These are phyloP conservation scores for Caenorhabditis sulstoni DNA, from an alignment of 2,888 invertebrate genomes.

Conservation along the genomic window DNA sequence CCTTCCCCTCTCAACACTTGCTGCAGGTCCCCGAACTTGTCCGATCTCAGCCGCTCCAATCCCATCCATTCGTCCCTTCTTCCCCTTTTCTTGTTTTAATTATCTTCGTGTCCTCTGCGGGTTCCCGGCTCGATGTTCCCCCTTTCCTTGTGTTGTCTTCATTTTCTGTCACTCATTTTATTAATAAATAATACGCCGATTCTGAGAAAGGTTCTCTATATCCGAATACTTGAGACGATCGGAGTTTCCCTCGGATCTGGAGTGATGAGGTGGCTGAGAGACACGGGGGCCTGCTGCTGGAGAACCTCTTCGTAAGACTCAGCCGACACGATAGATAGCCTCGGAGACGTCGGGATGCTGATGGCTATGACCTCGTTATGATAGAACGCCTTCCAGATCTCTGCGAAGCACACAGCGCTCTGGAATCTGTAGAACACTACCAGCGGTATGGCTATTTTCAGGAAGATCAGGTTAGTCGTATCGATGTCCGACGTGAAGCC, in stretches of 20 bases:
- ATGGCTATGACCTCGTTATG: neutral
- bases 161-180: neutral
- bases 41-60: conserved; percentile 38
- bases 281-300: too few relatives aligned
- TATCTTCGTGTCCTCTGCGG: conserved; percentile 28
- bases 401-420: conserved; percentile 36
- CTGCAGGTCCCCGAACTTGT: conserved; percentile 57
- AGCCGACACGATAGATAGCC: too few relatives aligned
- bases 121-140: conserved; percentile 33
- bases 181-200: neutral
- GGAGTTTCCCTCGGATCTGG: neutral
- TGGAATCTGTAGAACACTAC: conserved; percentile 46
- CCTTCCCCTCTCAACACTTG: conserved; percentile 43
- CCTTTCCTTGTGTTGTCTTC: neutral
- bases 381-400: conserved; percentile 47
- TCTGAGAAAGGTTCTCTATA: neutral
- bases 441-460: conserved; percentile 28
- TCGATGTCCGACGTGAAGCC: conserved; percentile 17
- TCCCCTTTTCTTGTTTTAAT: neutral
- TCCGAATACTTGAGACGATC: too few relatives aligned
- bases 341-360: neutral
- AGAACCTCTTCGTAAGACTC: too few relatives aligned
- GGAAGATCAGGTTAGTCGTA: conserved; percentile 2
- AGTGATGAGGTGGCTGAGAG: neutral
- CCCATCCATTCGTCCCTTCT: neutral